These are phyloP conservation scores for Netelia inedita DNA, from an alignment of 2,888 invertebrate species.

Conservation along the genomic window DNA sequence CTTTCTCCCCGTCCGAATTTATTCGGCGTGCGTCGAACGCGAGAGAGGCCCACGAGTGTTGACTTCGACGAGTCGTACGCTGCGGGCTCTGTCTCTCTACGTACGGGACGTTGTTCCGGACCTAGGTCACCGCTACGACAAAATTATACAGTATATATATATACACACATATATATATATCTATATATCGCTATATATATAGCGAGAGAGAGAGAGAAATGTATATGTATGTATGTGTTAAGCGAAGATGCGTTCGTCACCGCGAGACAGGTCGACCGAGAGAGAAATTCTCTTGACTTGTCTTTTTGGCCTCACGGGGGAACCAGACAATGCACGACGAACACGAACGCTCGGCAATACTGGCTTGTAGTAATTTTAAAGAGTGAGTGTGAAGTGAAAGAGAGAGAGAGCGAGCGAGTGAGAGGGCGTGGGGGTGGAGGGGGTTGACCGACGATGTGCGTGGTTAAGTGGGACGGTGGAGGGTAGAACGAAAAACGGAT, in stretches of 20 bases:
- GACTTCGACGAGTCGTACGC: slow-evolving; percentile 30
- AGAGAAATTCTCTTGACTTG: slow-evolving; percentile 14
- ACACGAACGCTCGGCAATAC: slow-evolving; percentile 1
- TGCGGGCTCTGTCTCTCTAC: background rate
- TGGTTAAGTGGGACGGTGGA: background rate
- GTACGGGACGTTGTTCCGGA: slow-evolving; percentile 53
- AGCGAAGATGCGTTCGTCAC: background rate
- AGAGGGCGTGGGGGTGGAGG: no score
- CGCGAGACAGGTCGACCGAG: background rate
- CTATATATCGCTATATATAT: background rate
- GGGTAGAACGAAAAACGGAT: slow-evolving; percentile 12
- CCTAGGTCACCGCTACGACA: slow-evolving; percentile 51
- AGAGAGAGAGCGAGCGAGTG: no score
- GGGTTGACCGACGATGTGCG: no score
- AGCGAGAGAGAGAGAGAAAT: background rate
- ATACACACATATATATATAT: no score
- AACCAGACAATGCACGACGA: slow-evolving; percentile 6
- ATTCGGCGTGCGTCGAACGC: slow-evolving; percentile 46
- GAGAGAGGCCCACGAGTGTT: background rate
- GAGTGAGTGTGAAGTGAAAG: no score
- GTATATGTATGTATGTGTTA: background rate
- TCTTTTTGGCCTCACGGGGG: background rate
- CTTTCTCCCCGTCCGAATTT: slow-evolving; percentile 30
- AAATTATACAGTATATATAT: background rate
- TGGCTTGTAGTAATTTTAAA: no score